phyloP scores from a whole-genome alignment of 37 sponge, comb jelly and placozoan species.

The Beroe forskalii region DNA sequence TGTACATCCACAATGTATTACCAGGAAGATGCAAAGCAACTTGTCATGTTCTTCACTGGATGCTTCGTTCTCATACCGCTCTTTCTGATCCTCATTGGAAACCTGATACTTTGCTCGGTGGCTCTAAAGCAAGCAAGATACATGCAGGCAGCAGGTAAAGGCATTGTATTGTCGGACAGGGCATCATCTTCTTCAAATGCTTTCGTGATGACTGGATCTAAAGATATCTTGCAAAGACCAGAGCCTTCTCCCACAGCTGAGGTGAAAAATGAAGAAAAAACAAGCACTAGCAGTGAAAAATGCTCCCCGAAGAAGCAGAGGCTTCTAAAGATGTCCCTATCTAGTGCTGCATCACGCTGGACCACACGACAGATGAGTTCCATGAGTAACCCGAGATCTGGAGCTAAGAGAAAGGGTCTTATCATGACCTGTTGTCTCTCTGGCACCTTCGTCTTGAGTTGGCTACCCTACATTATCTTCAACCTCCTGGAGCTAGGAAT shows the following conservation, averaged over 20 bases:
- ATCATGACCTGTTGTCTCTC: neutral
- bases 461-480: constrained; percentile 20
- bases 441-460: neutral
- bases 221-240: too few species aligned
- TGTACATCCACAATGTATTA: neutral
- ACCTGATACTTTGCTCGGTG: neutral
- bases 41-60: neutral
- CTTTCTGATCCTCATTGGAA: neutral
- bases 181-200: neutral
- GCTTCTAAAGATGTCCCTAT: neutral
- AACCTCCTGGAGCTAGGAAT: neutral
- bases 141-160: neutral
- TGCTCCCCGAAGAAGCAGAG: neutral
- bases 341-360: neutral
- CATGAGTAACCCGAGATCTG: neutral
- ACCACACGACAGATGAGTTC: neutral
- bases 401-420: neutral
- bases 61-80: neutral
- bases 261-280: neutral
- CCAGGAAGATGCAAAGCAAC: neutral
- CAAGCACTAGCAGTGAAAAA: neutral
- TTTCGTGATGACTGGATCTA: too few species aligned
- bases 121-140: neutral
- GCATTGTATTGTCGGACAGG: too few species aligned
- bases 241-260: too few species aligned